phyloP scores from a whole-genome alignment of 2,888 invertebrate species.

The Hyposoter dolosus region DNA sequence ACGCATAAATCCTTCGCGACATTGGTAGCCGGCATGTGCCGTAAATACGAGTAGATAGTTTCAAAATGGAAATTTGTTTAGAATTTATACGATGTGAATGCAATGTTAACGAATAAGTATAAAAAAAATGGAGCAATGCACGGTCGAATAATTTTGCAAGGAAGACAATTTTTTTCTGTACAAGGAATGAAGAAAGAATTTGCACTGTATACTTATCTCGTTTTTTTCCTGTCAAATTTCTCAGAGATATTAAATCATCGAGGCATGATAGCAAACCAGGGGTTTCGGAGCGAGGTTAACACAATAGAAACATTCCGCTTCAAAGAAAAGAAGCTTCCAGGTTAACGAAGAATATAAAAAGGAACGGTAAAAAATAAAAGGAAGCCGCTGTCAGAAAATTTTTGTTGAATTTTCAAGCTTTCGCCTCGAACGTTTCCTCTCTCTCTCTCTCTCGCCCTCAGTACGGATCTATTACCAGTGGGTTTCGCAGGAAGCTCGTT shows the following conservation, averaged over 20 bases:
- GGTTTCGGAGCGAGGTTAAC: background rate
- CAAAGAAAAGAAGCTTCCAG: conserved; percentile 33
- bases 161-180: background rate
- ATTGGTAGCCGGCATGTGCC: conserved; percentile 43
- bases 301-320: conserved; percentile 15
- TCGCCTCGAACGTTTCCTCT: conserved; percentile 37
- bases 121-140: background rate
- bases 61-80: background rate
- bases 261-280: background rate
- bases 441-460: background rate
- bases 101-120: background rate
- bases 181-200: background rate
- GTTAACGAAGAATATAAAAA: conserved; percentile 32
- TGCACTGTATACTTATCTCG: background rate
- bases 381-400: conserved; percentile 69
- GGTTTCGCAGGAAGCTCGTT: conserved; percentile 76
- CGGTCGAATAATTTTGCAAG: background rate
- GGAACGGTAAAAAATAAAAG: conserved; percentile 43
- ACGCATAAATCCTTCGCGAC: conserved; percentile 72
- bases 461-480: conserved; percentile 65
- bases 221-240: background rate
- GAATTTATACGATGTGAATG: background rate
- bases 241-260: background rate
- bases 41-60: conserved; percentile 15
- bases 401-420: conserved; percentile 72